Percentiles rank a stretch among this genome's conserved stretches.
Evolutionary conservation across 2,113 vertebrate species (phyloP).

Genomic region (Toxostoma redivivum): DNA sequence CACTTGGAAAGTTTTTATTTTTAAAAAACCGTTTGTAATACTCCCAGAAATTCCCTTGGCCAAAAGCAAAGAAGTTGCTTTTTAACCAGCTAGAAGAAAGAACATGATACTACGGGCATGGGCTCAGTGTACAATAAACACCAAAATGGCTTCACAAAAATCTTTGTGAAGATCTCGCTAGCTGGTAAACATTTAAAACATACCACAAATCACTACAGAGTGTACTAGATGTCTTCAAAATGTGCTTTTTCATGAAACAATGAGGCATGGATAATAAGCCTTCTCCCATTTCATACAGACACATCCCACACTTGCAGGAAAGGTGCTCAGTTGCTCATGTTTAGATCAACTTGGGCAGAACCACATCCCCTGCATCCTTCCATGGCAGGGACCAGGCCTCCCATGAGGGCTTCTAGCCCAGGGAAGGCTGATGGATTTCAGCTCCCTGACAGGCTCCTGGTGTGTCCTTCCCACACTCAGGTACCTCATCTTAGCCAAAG

Average conservation of each 20-base stretch:
- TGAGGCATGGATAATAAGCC: fast-evolving
- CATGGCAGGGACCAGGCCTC: not conserved
- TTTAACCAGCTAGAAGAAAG: conserved; percentile 63
- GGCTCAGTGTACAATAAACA: conserved; percentile 7
- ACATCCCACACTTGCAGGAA: fast-evolving
- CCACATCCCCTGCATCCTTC: not conserved
- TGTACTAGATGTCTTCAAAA: not conserved
- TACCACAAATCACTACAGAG: not conserved
- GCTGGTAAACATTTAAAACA: not conserved
- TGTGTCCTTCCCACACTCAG: not conserved
- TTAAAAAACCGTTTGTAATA: conserved; percentile 62
- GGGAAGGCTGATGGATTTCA: not conserved
- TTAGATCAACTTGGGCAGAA: not conserved
- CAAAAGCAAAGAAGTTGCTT: conserved; percentile 56
- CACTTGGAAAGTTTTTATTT: conserved; percentile 73
- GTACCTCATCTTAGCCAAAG: not conserved
- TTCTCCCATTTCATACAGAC: not conserved
- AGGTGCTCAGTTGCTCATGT: fast-evolving
- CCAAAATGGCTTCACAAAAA: conserved; percentile 4
- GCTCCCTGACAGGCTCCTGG: not conserved
- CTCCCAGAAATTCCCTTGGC: conserved; percentile 70
- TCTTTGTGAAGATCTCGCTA: not conserved
- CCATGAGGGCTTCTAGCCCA: not conserved
- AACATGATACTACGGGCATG: conserved; percentile 22
- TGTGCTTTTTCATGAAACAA: not conserved